Base-by-base conservation (phyloP, 2,113 vertebrate genomes). In the Planiliza haematocheilus region DNA sequence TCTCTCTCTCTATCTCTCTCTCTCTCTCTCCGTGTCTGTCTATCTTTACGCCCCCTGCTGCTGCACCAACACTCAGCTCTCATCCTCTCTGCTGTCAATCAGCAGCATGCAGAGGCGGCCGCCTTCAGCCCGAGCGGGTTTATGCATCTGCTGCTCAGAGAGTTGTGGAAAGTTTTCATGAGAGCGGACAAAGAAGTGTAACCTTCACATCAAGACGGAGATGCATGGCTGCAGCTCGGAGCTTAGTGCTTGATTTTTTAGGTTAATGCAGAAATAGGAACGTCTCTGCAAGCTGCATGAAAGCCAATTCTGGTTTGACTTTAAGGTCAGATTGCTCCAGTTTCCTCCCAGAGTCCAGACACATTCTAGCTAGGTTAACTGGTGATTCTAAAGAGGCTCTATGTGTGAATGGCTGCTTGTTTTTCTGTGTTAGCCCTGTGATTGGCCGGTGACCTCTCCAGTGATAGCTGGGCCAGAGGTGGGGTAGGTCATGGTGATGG, bases 51-150 rank as follows among this genome's bases (percentile, higher is more conserved):
- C 59, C 72, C 75, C 50, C 69, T 8, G 21, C 74, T 30, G 57
- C 74, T 30, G 51, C 18, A 8, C 21, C 39, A 6, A 30, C 63
- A 51, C 80, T 88, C 86, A 65, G 9, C 63, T 83, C 81, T 79
- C 78, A 82, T 86, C 62, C 55, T 14, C 57, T 18, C 18, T 4
- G 77, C 77, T 75, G 87, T 89, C 87, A 87, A 45, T 89, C 85
- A 87, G 55, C 52, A 0, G 51, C 49, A 0, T n/a, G 51, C 20
- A 12, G 43, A 36, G 41, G 41, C 65, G 2, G 81, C 64, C 38
- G 80, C 79, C 59, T 65, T 55, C 58, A 58, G 76, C 60, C 56
- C 10, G 57, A 12, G 6, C 5, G 0, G 8, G 37, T 46, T 57
- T n/a, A 16, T 11, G 66, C 62, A 63, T 56, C 62, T 4, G 10